Evolutionary conservation across 2,888 invertebrate genomes (phyloP).

Genomic region (Ophion slaviceki): DNA sequence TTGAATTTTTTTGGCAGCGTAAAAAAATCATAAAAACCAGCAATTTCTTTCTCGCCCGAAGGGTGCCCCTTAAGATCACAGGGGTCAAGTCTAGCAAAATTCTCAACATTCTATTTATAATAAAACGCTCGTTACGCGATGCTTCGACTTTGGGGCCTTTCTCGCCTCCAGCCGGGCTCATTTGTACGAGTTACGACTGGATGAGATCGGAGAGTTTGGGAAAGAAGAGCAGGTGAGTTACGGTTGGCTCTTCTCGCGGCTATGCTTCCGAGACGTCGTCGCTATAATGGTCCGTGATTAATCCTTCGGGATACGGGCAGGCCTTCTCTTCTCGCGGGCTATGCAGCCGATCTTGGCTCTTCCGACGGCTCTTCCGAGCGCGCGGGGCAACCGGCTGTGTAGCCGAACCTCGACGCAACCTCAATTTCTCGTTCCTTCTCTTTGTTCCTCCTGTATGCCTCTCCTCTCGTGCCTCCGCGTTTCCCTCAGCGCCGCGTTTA

Average conservation of each 20-base stretch:
- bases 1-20: no score
- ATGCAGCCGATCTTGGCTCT: slow-evolving; percentile 65
- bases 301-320: slow-evolving; percentile 77
- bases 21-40: no score
- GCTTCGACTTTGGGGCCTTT: no score
- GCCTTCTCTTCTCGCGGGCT: slow-evolving; percentile 58
- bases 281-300: slow-evolving; percentile 81
- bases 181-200: slow-evolving; percentile 77
- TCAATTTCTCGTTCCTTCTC: slow-evolving; percentile 17
- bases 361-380: neutral
- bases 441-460: neutral
- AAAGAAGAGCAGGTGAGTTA: slow-evolving; percentile 74
- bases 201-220: slow-evolving; percentile 70
- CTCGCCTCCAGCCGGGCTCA: slow-evolving; percentile 65
- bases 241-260: slow-evolving; percentile 71
- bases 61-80: no score
- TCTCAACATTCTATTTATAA: neutral
- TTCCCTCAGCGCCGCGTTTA: slow-evolving; percentile 58
- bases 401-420: slow-evolving; percentile 41
- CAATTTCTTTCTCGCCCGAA: no score
- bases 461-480: neutral
- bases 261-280: slow-evolving; percentile 78
- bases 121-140: neutral
- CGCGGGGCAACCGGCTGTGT: slow-evolving; percentile 12
- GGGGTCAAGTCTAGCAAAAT: no score